Evolutionary conservation across 2,113 vertebrate genomes (phyloP).

Genomic region (Stomatorhinus ivindoensis): DNA sequence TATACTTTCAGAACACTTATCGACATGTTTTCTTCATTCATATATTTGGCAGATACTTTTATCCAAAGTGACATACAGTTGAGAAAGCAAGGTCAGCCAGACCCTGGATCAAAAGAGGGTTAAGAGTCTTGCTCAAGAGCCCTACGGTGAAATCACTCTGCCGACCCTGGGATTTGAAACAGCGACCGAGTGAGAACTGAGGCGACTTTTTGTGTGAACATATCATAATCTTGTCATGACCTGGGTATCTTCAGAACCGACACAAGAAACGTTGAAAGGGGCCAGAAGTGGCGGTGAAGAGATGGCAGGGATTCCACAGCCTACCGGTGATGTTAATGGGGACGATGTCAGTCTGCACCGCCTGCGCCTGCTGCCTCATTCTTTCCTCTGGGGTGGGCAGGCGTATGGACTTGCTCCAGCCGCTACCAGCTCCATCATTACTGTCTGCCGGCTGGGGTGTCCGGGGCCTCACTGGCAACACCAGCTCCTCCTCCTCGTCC

Average conservation of each 20-base stretch:
- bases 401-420: constrained; percentile 67
- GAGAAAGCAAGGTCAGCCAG: background rate
- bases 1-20: background rate
- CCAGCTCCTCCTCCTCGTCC: constrained; percentile 80
- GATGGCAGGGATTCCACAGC: constrained; percentile 9
- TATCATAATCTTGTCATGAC: background rate
- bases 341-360: constrained; percentile 82
- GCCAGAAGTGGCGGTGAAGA: background rate
- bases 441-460: constrained; percentile 62
- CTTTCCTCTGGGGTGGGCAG: constrained; percentile 94
- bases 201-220: background rate
- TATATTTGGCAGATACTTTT: background rate
- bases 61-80: background rate
- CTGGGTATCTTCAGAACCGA: background rate
- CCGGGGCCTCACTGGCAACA: constrained; percentile 68
- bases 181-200: background rate
- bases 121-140: background rate
- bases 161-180: background rate
- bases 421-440: constrained; percentile 56
- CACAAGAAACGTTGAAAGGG: background rate
- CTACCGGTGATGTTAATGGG: constrained; percentile 93
- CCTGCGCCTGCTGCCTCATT: constrained; percentile 83
- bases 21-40: background rate
- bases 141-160: background rate
- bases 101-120: background rate